phyloP scores from a whole-genome alignment of 2,888 invertebrate species.

The Acrobasis consociella region DNA sequence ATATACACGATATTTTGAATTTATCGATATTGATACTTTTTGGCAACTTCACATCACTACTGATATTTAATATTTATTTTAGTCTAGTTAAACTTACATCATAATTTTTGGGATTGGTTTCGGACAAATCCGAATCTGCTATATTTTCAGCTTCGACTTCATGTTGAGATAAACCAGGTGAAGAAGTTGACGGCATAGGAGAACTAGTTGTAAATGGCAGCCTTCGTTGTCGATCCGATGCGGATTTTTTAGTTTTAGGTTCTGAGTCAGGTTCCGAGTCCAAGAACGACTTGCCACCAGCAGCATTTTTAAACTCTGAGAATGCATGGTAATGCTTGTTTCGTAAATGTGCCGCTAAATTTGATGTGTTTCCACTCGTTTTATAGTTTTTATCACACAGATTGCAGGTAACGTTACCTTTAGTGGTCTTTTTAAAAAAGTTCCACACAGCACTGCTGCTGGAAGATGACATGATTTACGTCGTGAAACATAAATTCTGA shows the following conservation, averaged over 20 bases:
- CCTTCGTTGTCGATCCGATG: conserved; percentile 7
- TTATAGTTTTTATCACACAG: conserved; percentile 34
- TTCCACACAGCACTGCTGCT: too few relatives aligned
- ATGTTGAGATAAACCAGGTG: neutral
- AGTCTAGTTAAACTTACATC: conserved; percentile 1
- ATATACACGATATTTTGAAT: conserved; percentile 23
- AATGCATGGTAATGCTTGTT: conserved; percentile 32
- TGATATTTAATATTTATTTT: neutral
- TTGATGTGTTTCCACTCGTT: conserved; percentile 33
- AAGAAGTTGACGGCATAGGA: too few relatives aligned
- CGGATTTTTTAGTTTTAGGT: conserved; percentile 15
- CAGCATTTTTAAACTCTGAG: conserved; percentile 27
- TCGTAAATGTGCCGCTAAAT: conserved; percentile 33
- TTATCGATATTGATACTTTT: conserved; percentile 22
- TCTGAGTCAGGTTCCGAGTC: conserved; percentile 14
- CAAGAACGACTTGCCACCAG: conserved; percentile 26
- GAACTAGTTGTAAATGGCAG: too few relatives aligned
- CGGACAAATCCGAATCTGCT: neutral
- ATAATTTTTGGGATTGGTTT: neutral
- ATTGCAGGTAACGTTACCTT: too few relatives aligned
- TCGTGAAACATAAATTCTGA: too few relatives aligned
- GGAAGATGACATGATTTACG: too few relatives aligned
- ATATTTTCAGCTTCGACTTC: neutral
- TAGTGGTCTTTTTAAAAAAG: too few relatives aligned
- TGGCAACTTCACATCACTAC: neutral